Evolutionary conservation across 2,113 vertebrate genomes (phyloP), one percentile per base, ranked within the genome.

Genomic region (Neotoma lepida): DNA sequence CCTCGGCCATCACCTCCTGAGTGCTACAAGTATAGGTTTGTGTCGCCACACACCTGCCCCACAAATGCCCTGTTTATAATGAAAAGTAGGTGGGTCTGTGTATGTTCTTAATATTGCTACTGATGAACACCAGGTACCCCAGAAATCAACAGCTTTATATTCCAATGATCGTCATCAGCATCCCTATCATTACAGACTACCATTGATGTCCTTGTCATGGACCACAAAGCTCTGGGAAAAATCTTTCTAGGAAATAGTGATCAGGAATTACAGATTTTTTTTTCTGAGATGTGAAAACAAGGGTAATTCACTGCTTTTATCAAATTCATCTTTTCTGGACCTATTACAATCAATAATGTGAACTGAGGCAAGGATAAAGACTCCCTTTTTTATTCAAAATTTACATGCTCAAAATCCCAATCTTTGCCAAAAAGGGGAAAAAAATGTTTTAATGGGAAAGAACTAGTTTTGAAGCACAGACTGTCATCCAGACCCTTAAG

Each of bases 401-500:
- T 46, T 77, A 28, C 54, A 82, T 41, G 66, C 51, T 84, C 41
- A 81, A 94, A 91, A 44, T 54, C n/a, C 39, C 54, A 90, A 86
- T 44, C 46, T 94, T 92, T 74, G 74, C 84, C 44, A 93, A 86
- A 88, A 74, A 39, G 26, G 17, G n/a, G 88, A 87, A 88, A 61
- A 33, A 35, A 12, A 35, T 4, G 10, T 6, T 70, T 74, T 15
- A 92, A 68, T 56, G 88, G 88, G 63, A 92, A 86, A 87, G 46
- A 94, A 90, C 49, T 78, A 35, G 49, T 77, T 96, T 87, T 94
- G 20, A 78, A 74, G 76, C 17, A 24, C 70, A 81, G 74, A 91
- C 95, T 96, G 96, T 97, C 71, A 13, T 96, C 97, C 96, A 97
- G 98, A 97, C 94, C 95, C 96, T 96, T 86, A 61, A 92, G 96